These are phyloP conservation scores for Cossypha polioptera DNA, from an alignment of 2,797 vertebrate species.

Conservation along the genomic window DNA sequence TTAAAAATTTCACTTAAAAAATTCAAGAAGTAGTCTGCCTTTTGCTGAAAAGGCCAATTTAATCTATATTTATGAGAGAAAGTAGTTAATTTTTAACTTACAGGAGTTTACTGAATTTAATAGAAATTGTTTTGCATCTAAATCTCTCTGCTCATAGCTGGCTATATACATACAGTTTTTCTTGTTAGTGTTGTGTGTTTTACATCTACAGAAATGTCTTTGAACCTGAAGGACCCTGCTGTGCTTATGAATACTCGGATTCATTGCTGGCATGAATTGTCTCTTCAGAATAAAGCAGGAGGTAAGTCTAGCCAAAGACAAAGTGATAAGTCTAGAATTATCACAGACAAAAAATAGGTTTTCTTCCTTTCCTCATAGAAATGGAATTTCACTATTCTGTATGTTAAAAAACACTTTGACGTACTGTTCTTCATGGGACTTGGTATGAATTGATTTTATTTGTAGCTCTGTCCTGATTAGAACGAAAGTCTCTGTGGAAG, in stretches of 20 bases:
- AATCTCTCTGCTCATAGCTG: background rate
- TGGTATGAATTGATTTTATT: background rate
- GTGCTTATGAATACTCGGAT: background rate
- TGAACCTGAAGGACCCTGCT: background rate
- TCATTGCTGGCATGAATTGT: background rate
- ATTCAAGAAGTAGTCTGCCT: background rate
- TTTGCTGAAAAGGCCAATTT: background rate
- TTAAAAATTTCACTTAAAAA: background rate
- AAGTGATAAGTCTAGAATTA: background rate
- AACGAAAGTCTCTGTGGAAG: background rate
- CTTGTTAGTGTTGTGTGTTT: background rate
- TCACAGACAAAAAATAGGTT: rapidly evolving
- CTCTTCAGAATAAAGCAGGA: background rate
- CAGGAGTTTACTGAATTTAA: background rate
- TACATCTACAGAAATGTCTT: background rate
- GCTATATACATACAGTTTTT: background rate
- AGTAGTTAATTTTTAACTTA: background rate
- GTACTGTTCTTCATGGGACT: background rate
- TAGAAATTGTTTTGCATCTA: background rate
- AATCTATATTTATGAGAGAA: background rate
- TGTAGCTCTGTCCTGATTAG: background rate
- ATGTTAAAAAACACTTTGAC: background rate
- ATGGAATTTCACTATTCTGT: background rate
- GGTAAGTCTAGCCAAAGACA: background rate
- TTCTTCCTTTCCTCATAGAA: background rate